A percentile compares a stretch with the other conserved stretches of the same genome.
Conservation (phyloP, 2,113 vertebrate species). For the Pagrus major region DNA sequence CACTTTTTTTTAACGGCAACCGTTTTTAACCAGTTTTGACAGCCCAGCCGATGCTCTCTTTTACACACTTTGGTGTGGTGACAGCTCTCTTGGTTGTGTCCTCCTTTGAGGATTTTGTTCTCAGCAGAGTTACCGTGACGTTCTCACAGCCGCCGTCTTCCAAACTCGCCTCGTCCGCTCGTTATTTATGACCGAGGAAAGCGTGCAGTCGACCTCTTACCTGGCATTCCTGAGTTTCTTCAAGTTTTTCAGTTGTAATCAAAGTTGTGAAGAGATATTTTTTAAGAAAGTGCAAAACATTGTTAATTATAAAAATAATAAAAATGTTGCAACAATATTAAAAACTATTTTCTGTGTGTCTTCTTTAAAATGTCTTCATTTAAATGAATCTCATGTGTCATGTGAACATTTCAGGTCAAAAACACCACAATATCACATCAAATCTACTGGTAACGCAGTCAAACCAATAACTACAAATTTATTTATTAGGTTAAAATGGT, state of each 20-base stretch:
- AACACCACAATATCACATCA: conserved; percentile 26
- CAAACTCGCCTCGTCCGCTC: conserved; percentile 9
- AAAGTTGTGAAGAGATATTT: conserved; percentile 72
- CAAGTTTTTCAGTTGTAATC: conserved; percentile 69
- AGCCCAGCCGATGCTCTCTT: conserved; percentile 29
- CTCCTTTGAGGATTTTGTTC: not conserved
- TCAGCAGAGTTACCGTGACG: conserved; percentile 10
- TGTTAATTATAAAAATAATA: conserved; percentile 50
- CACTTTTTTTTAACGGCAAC: conserved; percentile 13
- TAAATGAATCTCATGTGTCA: not conserved
- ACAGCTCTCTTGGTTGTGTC: conserved; percentile 23
- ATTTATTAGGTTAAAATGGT: conserved; percentile 77
- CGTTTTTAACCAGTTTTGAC: conserved; percentile 27
- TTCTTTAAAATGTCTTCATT: too few species aligned
- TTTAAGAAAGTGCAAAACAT: conserved; percentile 71
- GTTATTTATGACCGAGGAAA: conserved; percentile 51
- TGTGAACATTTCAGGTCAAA: not conserved
- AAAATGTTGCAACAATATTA: conserved; percentile 44
- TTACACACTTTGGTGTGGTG: not conserved
- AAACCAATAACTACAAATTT: conserved; percentile 76
- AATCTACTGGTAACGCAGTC: conserved; percentile 55
- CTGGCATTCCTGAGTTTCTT: conserved; percentile 81
- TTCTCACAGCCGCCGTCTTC: conserved; percentile 24
- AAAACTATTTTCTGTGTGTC: not conserved
- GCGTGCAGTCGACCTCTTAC: conserved; percentile 63